A percentile compares a stretch with the other conserved stretches of the same genome.
Evolutionary conservation across 2,797 vertebrate genomes (phyloP).

Genomic region (Channallabes apus): DNA sequence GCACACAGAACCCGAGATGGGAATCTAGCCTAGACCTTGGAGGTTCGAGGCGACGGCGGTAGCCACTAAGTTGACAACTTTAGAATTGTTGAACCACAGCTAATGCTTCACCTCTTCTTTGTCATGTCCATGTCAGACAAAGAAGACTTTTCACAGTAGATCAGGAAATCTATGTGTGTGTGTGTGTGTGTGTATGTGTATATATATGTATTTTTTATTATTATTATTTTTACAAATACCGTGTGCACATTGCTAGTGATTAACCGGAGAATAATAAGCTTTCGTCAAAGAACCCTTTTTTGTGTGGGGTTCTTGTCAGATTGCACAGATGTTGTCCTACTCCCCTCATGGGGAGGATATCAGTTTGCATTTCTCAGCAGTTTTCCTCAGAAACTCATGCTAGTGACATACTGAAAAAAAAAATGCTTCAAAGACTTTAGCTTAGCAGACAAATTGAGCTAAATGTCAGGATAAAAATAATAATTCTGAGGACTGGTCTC

Average conservation of each 20-base stretch:
- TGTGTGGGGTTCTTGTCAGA: neutral
- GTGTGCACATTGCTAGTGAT: neutral
- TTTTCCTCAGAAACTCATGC: constrained; percentile 48
- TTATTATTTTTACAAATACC: neutral
- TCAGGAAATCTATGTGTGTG: neutral
- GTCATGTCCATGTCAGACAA: neutral
- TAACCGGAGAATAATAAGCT: neutral
- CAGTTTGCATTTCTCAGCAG: constrained; percentile 37
- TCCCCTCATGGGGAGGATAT: neutral
- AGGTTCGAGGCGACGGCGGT: no score
- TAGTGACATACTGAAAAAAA: constrained; percentile 51
- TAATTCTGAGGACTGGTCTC: constrained; percentile 62
- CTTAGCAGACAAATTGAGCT: constrained; percentile 47
- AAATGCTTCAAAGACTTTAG: constrained; percentile 52
- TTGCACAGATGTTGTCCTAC: neutral
- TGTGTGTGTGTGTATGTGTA: no score
- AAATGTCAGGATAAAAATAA: constrained; percentile 58
- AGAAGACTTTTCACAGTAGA: neutral
- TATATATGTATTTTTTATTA: no score
- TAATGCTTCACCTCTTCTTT: neutral
- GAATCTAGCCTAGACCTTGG: no score
- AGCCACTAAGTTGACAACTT: no score
- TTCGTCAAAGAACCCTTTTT: neutral
- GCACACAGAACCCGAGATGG: no score
- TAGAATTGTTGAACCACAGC: neutral